Evolutionary conservation across 2,113 vertebrate genomes (phyloP), one percentile per base, ranked within the genome.

Genomic region (Oreochromis aureus): DNA sequence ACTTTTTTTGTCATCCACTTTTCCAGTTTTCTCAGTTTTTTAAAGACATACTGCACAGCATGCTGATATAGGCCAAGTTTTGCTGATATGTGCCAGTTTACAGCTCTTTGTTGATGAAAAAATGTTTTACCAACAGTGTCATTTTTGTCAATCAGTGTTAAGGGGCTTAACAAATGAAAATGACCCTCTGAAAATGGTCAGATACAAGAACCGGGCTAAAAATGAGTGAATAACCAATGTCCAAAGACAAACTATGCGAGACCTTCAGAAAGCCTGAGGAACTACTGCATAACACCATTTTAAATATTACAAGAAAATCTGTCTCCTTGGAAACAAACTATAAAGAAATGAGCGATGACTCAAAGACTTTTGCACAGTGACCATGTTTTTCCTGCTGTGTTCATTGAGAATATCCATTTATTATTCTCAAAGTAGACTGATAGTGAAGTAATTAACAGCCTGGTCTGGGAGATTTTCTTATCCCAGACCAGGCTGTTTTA

Each of bases 251-350:
- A 46, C 41, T 48, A 46, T 27, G 8, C 0, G 0, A 46, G n/a
- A 73, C 22, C 22, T 73, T 27, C 16, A 46, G 0, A 27, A 18
- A 46, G 0, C 39, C 39, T 27, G 39, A 44, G 0, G 39, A 6
- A 73, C 69, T 46, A 18, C 24, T 46, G 22, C 22, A 6, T 24
- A 0, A 69, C 36, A 24, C 19, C 3, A 9, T 41, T 71, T 71
- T 15, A 41, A 71, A 69, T 24, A 71, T 24, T 6, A 44, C n/a
- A 24, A 71, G 7, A 15, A 69, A 41, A 2, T 27, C n/a, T 10
- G 63, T 22, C 39, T 71, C 36, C 36, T 71, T 24, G 12, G n/a
- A 71, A 44, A 24, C n/a, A 44, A 10, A 44, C 39, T 71, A 71
- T 44, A 71, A 71, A 71, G 3, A 24, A 7, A 7, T 48, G 46